phyloP scores from a whole-genome alignment of 2,888 invertebrate genomes.

The Lepeophtheirus nordmannii region DNA sequence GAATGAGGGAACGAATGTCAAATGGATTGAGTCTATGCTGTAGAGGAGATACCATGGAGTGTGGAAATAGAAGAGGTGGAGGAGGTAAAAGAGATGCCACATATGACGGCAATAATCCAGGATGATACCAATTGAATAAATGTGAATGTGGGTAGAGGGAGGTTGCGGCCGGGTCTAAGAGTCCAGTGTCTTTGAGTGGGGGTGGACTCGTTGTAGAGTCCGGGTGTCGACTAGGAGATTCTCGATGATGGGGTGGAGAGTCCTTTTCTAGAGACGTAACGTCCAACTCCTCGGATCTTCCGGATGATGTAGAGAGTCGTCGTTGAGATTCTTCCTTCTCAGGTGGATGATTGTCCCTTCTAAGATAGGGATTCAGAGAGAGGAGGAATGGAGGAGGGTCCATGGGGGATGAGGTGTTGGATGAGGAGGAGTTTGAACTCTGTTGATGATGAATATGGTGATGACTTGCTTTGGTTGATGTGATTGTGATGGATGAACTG shows the following conservation, averaged over 20 bases:
- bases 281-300: too few relatives aligned
- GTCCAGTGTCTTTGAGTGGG: neutral
- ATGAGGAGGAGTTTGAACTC: neutral
- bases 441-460: neutral
- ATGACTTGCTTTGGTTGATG: too few relatives aligned
- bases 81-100: neutral
- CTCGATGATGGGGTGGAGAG: neutral
- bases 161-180: neutral
- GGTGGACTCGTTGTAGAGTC: slow-evolving; percentile 12
- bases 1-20: neutral
- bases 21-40: neutral
- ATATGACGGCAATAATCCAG: neutral
- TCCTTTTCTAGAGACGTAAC: too few relatives aligned
- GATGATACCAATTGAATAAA: neutral
- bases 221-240: neutral
- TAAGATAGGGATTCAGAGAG: neutral
- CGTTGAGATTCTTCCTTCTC: neutral
- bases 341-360: too few relatives aligned
- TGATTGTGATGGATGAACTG: too few relatives aligned
- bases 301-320: neutral
- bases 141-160: neutral
- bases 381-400: neutral
- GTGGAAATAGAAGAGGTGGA: neutral
- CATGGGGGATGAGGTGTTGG: neutral
- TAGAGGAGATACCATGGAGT: neutral